A percentile compares a stretch with the other conserved stretches of the same genome.
phyloP scores from a whole-genome alignment of 2,888 invertebrate genomes.

The Perizoma affinitatum region DNA sequence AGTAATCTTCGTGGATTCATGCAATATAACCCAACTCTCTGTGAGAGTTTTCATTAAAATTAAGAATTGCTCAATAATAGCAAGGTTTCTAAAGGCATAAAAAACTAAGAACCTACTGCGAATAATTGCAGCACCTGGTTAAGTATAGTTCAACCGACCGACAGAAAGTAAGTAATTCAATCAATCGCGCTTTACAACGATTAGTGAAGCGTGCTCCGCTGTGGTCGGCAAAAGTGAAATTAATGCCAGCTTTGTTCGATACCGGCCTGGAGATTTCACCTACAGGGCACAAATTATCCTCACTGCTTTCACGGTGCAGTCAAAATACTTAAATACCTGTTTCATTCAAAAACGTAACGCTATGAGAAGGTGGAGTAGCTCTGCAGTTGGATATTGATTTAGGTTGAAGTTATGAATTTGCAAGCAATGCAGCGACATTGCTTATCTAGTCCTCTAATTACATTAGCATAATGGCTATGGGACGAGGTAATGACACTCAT shows the following conservation, averaged over 20 bases:
- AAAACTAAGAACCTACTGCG: slow-evolving; percentile 34
- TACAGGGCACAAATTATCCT: slow-evolving; percentile 44
- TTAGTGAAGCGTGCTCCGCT: slow-evolving; percentile 64
- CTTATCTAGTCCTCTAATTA: no score
- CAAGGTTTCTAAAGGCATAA: no score
- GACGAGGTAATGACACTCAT: no score
- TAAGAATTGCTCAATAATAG: no score
- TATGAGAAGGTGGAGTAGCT: neutral
- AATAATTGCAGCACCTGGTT: slow-evolving; percentile 28
- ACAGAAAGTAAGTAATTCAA: slow-evolving; percentile 69
- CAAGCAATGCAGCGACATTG: no score
- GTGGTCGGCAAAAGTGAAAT: slow-evolving; percentile 71
- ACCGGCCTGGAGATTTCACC: slow-evolving; percentile 52
- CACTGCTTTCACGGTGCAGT: slow-evolving; percentile 47
- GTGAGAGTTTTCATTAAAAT: no score
- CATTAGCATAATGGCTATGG: no score
- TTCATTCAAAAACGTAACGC: neutral
- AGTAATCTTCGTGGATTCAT: no score
- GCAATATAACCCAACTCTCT: no score
- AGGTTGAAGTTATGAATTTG: no score
- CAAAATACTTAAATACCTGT: slow-evolving; percentile 14
- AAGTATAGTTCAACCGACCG: slow-evolving; percentile 48
- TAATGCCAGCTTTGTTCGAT: slow-evolving; percentile 54
- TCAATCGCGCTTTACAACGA: slow-evolving; percentile 62
- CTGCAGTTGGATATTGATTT: slow-evolving; percentile 1